Evolutionary conservation across 2,113 vertebrate species (phyloP), one percentile per base, ranked within the genome.

Genomic region (Halcyon senegalensis): DNA sequence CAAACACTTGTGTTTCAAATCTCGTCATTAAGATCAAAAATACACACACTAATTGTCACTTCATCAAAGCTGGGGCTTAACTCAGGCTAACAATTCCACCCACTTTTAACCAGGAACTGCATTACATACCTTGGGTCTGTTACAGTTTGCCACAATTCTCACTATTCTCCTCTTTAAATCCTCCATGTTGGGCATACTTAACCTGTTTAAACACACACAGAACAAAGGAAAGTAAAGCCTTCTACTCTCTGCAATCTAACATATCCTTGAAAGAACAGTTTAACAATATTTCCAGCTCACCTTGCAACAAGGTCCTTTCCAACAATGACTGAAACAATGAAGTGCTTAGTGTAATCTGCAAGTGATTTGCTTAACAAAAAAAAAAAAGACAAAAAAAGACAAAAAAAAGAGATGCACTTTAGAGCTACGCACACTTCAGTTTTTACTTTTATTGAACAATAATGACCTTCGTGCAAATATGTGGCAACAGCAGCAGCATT

Each of bases 241-340:
- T 43, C n/a, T 17, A 4, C 11, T 53, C 15, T 25, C 69, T 56
- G 37, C 64, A 18, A 18, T 55, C 68, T 43, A 25, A 48, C 9
- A 2, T 10, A 24, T 30, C 64, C 80, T 48, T 24, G 46, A 85
- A 48, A 63, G 21, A 64, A 11, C 14, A 10, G 41, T 21, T 39
- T 7, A 3, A 41, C 79, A 95, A 35, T 25, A 81, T 43, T 84
- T 84, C 30, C 41, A 53, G 11, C 72, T 98, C 85, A 99, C 99
- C 99, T 99, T 87, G 99, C 98, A 67, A 99, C 98, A 28, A 99
- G 98, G 69, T 99, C 99, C 95, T 99, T 99, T 80, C 99, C 99
- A 70, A 99, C 95, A 66, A 99, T 98, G 31, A 99, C 97, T 0
- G 99, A 99, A 60, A 99, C 79, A 16, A 99, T 98, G 97, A 99